A percentile compares a stretch with the other conserved stretches of the same genome.
phyloP scores from a whole-genome alignment of 2,888 invertebrate genomes.

The Melanophora roralis region DNA sequence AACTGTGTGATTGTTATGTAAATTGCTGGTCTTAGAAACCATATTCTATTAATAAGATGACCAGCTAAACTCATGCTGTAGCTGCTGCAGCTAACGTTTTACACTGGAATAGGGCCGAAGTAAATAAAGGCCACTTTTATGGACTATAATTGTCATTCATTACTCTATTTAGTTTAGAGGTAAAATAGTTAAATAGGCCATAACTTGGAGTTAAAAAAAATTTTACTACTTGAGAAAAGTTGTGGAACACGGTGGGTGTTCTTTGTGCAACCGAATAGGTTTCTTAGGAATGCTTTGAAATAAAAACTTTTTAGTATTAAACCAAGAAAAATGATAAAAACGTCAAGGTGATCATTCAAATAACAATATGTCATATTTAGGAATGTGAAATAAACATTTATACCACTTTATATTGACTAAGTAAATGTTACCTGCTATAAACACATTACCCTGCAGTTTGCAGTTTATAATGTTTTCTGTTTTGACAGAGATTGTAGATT shows the following conservation, averaged over 20 bases:
- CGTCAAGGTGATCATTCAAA: conserved; percentile 57
- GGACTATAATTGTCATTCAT: conserved; percentile 35
- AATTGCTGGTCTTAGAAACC: conserved; percentile 10
- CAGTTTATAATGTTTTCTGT: too few species aligned
- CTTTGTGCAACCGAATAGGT: background rate
- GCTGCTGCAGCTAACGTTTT: background rate
- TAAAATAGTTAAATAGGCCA: background rate
- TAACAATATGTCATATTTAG: conserved; percentile 57
- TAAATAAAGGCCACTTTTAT: background rate
- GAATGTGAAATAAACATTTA: too few species aligned
- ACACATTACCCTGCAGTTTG: too few species aligned
- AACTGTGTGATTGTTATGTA: conserved; percentile 37
- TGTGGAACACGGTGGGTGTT: conserved; percentile 43
- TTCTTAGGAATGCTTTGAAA: background rate
- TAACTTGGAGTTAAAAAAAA: background rate
- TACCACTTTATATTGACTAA: too few species aligned
- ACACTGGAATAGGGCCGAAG: background rate
- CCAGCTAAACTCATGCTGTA: conserved; percentile 8
- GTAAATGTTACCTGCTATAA: too few species aligned
- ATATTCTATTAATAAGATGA: conserved; percentile 28
- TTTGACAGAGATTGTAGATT: too few species aligned
- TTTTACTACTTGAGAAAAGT: background rate
- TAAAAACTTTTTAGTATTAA: background rate
- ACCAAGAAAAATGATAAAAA: background rate
- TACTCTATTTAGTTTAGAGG: background rate